Evolutionary conservation across 2,113 vertebrate genomes (phyloP).

Genomic region (Amphilophus citrinellus): DNA sequence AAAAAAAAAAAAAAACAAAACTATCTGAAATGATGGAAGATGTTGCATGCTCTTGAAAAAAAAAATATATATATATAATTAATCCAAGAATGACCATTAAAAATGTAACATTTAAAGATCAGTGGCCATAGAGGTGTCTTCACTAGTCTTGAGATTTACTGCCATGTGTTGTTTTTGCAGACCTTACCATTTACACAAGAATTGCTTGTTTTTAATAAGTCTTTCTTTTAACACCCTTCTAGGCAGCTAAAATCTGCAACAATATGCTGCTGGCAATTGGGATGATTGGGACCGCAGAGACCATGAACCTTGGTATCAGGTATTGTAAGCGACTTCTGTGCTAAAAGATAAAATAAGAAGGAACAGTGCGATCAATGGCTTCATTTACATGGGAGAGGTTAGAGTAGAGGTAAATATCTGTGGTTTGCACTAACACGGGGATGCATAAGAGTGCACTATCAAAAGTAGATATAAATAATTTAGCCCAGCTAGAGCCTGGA

Average conservation of each 20-base stretch:
- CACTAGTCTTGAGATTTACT: background rate
- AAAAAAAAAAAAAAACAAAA: background rate
- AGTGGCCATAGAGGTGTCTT: background rate
- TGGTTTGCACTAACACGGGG: background rate
- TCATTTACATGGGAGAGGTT: constrained; percentile 9
- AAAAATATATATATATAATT: background rate
- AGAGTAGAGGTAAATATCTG: background rate
- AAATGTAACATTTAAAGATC: background rate
- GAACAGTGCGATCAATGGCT: background rate
- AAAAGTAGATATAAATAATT: background rate
- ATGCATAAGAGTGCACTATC: background rate
- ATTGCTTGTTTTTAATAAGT: constrained; percentile 10
- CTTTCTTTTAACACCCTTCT: constrained; percentile 33
- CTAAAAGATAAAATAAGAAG: background rate
- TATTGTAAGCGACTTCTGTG: constrained; percentile 56
- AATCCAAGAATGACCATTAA: background rate
- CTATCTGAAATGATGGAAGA: background rate
- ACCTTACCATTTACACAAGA: constrained; percentile 6
- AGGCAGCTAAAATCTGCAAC: constrained; percentile 98
- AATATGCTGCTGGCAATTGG: constrained; percentile 95
- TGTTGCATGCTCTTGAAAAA: background rate
- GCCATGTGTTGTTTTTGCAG: background rate
- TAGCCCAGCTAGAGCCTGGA: background rate
- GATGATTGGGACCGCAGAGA: constrained; percentile 96
- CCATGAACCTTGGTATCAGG: constrained; percentile 99